A percentile compares a stretch with the other conserved stretches of the same genome.
These are phyloP conservation scores for Geotrupes spiniger DNA, from an alignment of 2,888 invertebrate species.

Conservation along the genomic window DNA sequence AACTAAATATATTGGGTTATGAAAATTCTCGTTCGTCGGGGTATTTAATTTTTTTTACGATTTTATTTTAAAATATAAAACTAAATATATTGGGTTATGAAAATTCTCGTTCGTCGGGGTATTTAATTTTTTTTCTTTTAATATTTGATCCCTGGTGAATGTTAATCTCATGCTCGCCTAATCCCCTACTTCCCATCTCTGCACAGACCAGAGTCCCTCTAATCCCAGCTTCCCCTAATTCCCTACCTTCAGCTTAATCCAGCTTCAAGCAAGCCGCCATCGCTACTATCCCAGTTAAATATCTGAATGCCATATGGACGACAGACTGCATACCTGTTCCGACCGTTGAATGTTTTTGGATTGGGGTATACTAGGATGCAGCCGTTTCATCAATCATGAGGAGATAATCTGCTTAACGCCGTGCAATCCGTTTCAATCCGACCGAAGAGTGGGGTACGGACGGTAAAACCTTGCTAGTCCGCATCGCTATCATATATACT, in stretches of 20 bases:
- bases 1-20: too few species aligned
- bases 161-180: conserved; percentile 47
- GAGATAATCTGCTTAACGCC: conserved; percentile 66
- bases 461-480: conserved; percentile 30
- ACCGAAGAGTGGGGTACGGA: conserved; percentile 33
- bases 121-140: conserved; percentile 38
- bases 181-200: conserved; percentile 50
- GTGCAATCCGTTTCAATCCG: conserved; percentile 50
- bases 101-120: too few species aligned
- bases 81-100: too few species aligned
- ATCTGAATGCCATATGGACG: conserved; percentile 37
- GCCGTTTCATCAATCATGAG: conserved; percentile 60
- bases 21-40: too few species aligned
- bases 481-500: conserved; percentile 21
- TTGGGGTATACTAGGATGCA: conserved; percentile 43
- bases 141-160: conserved; percentile 48
- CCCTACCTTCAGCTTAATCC: conserved; percentile 53
- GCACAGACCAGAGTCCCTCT: conserved; percentile 48
- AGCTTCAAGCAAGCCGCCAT: conserved; percentile 50
- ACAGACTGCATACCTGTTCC: conserved; percentile 34
- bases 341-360: conserved; percentile 44
- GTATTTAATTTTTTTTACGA: too few species aligned
- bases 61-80: too few species aligned
- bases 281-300: conserved; percentile 38
- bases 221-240: conserved; percentile 53